A percentile compares a stretch with the other conserved stretches of the same genome.
Evolutionary conservation across 1,140 invertebrate genomes (phyloP).

Genomic region (Matsumurasca onukii): DNA sequence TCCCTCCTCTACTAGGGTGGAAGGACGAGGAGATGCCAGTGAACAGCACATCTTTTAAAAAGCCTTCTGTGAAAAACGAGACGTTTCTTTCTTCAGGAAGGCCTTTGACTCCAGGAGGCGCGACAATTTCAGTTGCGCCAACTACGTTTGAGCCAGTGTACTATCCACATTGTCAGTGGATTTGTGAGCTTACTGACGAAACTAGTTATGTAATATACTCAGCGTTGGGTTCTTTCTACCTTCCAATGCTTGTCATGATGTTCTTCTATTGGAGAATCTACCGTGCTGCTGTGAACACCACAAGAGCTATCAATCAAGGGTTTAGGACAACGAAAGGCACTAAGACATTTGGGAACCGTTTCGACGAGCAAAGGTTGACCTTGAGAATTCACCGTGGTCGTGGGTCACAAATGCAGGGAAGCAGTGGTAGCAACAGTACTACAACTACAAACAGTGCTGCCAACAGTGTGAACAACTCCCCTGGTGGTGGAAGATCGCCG

Average conservation of each 20-base stretch:
- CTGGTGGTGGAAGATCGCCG: slow-evolving; percentile 34
- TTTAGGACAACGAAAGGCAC: slow-evolving; percentile 87
- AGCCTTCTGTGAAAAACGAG: slow-evolving; percentile 22
- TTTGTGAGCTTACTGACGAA: slow-evolving; percentile 89
- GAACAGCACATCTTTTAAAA: neutral
- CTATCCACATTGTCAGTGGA: slow-evolving; percentile 67
- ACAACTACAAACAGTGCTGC: slow-evolving; percentile 36
- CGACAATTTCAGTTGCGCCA: slow-evolving; percentile 5
- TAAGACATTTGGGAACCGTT: slow-evolving; percentile 59
- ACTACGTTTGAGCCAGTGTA: neutral
- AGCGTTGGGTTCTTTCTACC: slow-evolving; percentile 92
- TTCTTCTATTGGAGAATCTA: slow-evolving; percentile 98
- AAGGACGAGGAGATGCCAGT: slow-evolving; percentile 62
- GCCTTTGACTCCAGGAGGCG: slow-evolving; percentile 22
- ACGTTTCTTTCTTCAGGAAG: slow-evolving; percentile 20
- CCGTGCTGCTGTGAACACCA: slow-evolving; percentile 85
- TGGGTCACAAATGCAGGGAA: slow-evolving; percentile 56
- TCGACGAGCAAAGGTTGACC: slow-evolving; percentile 85
- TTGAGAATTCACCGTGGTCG: slow-evolving; percentile 87
- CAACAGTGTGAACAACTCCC: slow-evolving; percentile 40
- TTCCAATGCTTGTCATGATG: slow-evolving; percentile 94
- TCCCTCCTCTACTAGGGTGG: slow-evolving; percentile 94
- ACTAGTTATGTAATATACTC: slow-evolving; percentile 83
- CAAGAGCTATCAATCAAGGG: slow-evolving; percentile 86
- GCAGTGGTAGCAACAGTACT: slow-evolving; percentile 54